These are phyloP conservation scores for Apotomis turbidana DNA, from an alignment of 2,888 invertebrate species.

Conservation along the genomic window DNA sequence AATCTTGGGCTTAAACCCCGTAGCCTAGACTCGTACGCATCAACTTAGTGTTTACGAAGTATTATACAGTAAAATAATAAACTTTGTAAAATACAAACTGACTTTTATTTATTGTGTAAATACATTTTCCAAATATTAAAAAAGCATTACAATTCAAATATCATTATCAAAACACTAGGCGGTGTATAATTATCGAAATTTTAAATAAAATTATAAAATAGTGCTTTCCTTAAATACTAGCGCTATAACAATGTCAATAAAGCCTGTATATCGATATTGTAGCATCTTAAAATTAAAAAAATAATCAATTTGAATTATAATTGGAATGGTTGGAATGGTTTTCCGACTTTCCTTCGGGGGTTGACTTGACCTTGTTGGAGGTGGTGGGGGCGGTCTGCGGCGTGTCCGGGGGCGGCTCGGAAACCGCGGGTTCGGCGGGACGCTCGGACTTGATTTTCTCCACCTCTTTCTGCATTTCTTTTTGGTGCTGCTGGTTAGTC, in stretches of 20 bases:
- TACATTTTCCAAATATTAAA: conserved; percentile 34
- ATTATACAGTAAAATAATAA: conserved; percentile 35
- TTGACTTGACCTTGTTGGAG: conserved; percentile 64
- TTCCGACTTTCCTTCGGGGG: conserved; percentile 71
- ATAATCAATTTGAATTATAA: conserved; percentile 41
- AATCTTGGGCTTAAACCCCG: conserved; percentile 35
- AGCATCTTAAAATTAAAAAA: conserved; percentile 49
- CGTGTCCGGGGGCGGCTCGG: conserved; percentile 45
- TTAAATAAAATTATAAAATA: conserved; percentile 43
- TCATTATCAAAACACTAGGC: conserved; percentile 40
- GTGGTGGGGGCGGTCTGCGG: conserved; percentile 61
- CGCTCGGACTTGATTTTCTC: conserved; percentile 50
- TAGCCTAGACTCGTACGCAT: conserved; percentile 16
- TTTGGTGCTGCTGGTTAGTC: conserved; percentile 67
- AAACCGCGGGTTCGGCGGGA: conserved; percentile 45
- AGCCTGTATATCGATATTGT: conserved; percentile 63
- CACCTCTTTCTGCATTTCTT: conserved; percentile 50
- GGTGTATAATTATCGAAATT: conserved; percentile 38
- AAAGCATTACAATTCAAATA: conserved; percentile 34
- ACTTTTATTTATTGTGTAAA: conserved; percentile 32
- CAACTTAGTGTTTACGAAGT: conserved; percentile 22
- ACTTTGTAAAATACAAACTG: conserved; percentile 36
- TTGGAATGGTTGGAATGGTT: conserved; percentile 55
- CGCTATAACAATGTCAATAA: conserved; percentile 69
- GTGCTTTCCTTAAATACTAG: conserved; percentile 56